These are phyloP conservation scores for Epistrophe grossulariae DNA, from an alignment of 2,888 invertebrate species.

Conservation along the genomic window DNA sequence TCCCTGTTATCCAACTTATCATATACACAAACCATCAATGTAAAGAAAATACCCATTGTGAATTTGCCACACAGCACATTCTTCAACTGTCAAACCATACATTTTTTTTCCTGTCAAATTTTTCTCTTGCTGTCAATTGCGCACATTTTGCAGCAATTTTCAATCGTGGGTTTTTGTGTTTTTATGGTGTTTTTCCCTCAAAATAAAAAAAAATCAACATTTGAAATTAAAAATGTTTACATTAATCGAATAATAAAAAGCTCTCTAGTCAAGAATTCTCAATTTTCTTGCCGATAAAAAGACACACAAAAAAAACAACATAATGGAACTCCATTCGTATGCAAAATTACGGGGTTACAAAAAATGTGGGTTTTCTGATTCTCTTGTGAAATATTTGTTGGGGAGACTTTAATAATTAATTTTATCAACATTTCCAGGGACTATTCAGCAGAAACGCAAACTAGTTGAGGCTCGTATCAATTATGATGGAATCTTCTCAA, in stretches of 20 bases:
- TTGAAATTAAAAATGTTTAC: conserved; percentile 25
- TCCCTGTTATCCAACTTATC: conserved; percentile 7
- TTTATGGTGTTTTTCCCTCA: conserved; percentile 13
- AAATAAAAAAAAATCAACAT: conserved; percentile 1
- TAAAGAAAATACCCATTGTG: conserved; percentile 28
- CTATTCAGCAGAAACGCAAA: conserved; percentile 81
- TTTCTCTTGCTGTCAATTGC: neutral
- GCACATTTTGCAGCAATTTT: conserved; percentile 29
- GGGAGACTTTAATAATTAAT: neutral
- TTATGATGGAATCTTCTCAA: conserved; percentile 80
- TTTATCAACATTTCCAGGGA: conserved; percentile 78
- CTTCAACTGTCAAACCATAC: conserved; percentile 1
- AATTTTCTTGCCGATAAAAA: conserved; percentile 13
- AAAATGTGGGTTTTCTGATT: conserved; percentile 79
- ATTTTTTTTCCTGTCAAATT: neutral
- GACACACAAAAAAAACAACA: neutral
- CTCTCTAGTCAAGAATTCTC: neutral
- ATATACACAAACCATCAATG: conserved; percentile 46
- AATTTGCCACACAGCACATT: conserved; percentile 8
- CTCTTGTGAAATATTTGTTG: conserved; percentile 1
- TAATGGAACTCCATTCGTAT: conserved; percentile 82
- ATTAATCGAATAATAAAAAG: neutral
- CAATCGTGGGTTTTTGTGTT: conserved; percentile 13
- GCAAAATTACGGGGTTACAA: conserved; percentile 80
- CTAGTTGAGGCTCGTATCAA: conserved; percentile 81